A percentile compares a stretch with the other conserved stretches of the same genome.
These are phyloP conservation scores for Heliconius himera DNA, from an alignment of 1,140 invertebrate genomes.

Conservation along the genomic window DNA sequence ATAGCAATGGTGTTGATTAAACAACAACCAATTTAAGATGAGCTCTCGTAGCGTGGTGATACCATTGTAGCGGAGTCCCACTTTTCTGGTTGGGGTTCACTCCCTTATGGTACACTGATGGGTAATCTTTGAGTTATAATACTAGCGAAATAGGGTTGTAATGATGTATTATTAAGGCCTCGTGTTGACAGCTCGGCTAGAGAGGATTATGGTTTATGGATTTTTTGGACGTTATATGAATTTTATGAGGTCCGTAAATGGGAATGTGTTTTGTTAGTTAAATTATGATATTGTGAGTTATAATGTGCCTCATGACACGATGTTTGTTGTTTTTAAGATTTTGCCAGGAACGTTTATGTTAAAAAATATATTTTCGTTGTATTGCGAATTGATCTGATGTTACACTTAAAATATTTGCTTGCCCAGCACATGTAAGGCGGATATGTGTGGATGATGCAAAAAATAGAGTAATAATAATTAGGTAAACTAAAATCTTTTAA, in stretches of 20 bases:
- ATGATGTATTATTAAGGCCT: slow-evolving; percentile 68
- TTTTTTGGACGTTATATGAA: slow-evolving; percentile 23
- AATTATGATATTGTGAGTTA: not conserved
- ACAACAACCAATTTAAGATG: slow-evolving; percentile 48
- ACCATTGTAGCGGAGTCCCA: slow-evolving; percentile 34
- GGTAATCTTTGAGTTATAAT: slow-evolving; percentile 77
- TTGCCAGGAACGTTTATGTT: not conserved
- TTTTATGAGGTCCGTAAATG: slow-evolving; percentile 25
- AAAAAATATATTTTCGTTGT: too few relatives aligned
- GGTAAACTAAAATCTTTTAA: too few relatives aligned
- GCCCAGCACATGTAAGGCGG: too few relatives aligned
- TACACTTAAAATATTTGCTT: too few relatives aligned
- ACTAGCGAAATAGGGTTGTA: slow-evolving; percentile 68
- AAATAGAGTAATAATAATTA: too few relatives aligned
- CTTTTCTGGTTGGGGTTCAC: slow-evolving; percentile 45
- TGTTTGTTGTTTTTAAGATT: not conserved
- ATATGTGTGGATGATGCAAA: too few relatives aligned
- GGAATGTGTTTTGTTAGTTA: not conserved
- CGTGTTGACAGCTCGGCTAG: slow-evolving; percentile 63
- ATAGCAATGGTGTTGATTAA: slow-evolving; percentile 42
- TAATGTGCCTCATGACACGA: not conserved
- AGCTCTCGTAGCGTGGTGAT: slow-evolving; percentile 37
- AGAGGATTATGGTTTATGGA: slow-evolving; percentile 53
- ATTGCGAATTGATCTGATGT: too few relatives aligned
- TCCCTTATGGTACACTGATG: slow-evolving; percentile 61